Base-by-base conservation (phyloP, 2,888 invertebrate genomes). In the Reticulitermes lucifugus region DNA sequence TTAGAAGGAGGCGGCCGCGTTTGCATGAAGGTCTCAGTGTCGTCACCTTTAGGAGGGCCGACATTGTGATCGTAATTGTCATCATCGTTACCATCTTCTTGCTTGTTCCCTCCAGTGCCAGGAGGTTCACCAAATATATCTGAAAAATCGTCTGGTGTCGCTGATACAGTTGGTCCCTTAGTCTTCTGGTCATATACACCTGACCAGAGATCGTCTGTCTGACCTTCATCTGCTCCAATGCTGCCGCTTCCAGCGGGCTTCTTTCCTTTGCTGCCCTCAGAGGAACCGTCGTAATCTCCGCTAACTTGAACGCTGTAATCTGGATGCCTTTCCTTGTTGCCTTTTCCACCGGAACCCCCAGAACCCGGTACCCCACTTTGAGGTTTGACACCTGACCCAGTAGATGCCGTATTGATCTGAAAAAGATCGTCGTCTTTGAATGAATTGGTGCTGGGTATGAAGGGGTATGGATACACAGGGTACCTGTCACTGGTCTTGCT, bases 401-500 rank as follows among this genome's bases (percentile, higher is more conserved):
- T 29, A 12, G 21, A 43, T 7, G 81, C 75, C 14, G 82, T 55
- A 41, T 70, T 65, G n/a, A 65, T 25, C 25, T n/a, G 25, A 65
- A 25, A n/a, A 1, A 29, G 29, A 43, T 22, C 22, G n/a, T 41
- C 29, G 71, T 41, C 25, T 25, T 65, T 35, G 79, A 86, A 86
- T 60, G 82, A 86, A 70, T 85, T 43, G 25, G 25, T 21, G 43
- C 59, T 25, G 14, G 41, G 60, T 22, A 29, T 41, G 59, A 35
- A 81, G 94, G 94, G 85, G 94, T 92, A 77, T 22, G 82, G 65
- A 79, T 71, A 65, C 18, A 80, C 83, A 25, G 81, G 81, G 35
- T 35, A 81, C 0, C n/a, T 35, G n/a, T 81, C 65, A 12, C 43
- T 35, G 46, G 65, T 65, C 41, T 77, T 82, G 29, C 82, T 65